Evolutionary conservation across 2,888 invertebrate species (phyloP), one percentile per base, ranked within the genome.

Genomic region (Brachyopa scutellaris): DNA sequence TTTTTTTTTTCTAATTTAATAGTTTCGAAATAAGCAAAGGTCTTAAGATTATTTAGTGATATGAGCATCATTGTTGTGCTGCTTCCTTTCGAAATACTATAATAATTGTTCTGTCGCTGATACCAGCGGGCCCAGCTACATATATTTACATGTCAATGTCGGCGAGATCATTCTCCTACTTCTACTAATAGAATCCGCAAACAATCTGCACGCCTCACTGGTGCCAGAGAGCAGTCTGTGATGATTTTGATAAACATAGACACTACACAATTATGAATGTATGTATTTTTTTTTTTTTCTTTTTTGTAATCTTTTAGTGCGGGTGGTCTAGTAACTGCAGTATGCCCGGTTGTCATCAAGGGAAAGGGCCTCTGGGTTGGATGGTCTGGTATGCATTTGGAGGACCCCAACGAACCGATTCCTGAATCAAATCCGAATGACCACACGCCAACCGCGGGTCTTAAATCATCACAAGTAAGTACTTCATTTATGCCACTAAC

Each of bases 341-440:
- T 97, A 6, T 97, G 97, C 19, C 97, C 97, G 0, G 96, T 97
- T 7, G 97, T 97, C 4, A 95, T 97, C 84, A 94, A 95, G 83
- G 94, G 96, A 59, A 93, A 93, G 85, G 97, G 97, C 42, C 92
- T 96, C 69, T 97, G 97, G 97, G 96, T 97, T 36, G 97, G 97
- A 85, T 97, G 97, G 97, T 95, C 97, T 0, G 97, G 97, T 8
- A 93, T 97, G 84, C 96, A 97, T 88, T 92, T 96, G 85, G 93
- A 94, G 21, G 93, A 96, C 87, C 93, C 93, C 4, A 92, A 94
- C 84, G 95, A 96, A 88, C 93, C 93, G 59, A 97, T 97, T 87
- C 97, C 97, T 0, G 97, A 97, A 89, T 96, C 97, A 1, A 94
- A 96, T 90, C 96, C 97, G 0, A 93, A 93, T 45, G 97, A 97